These are phyloP conservation scores for Garrulus glandarius DNA, from an alignment of 2,797 vertebrate genomes.

Conservation along the genomic window DNA sequence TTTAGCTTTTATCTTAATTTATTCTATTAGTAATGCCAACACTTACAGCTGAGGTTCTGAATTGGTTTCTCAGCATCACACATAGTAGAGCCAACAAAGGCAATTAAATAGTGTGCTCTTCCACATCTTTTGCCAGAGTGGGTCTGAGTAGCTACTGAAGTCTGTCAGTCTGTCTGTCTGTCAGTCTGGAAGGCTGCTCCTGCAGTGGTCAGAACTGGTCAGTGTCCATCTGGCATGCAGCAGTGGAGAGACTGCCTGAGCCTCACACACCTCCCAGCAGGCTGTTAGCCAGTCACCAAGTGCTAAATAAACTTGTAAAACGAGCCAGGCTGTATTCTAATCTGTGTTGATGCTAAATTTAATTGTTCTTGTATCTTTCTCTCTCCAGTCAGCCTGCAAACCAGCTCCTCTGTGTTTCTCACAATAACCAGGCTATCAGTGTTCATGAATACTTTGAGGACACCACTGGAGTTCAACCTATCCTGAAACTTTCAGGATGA, in stretches of 20 bases:
- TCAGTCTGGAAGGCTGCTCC: background rate
- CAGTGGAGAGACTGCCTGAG: background rate
- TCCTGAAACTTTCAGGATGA: background rate
- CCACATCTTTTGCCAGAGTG: background rate
- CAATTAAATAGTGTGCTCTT: background rate
- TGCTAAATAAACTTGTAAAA: background rate
- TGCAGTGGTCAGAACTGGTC: background rate
- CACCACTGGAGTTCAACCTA: background rate
- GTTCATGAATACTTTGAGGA: background rate
- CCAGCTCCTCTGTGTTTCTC: background rate
- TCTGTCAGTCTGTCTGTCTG: background rate
- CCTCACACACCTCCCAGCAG: background rate
- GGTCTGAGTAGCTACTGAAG: background rate
- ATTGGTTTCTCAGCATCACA: background rate
- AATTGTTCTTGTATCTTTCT: background rate
- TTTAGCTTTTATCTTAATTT: background rate
- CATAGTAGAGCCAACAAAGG: background rate
- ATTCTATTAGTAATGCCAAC: background rate
- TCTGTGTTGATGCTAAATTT: background rate
- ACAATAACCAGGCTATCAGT: background rate
- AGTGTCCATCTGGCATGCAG: background rate
- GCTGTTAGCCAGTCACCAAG: background rate
- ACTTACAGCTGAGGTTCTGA: background rate
- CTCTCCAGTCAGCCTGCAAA: background rate
- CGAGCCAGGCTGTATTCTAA: background rate